These are phyloP conservation scores for Montipora foliosa DNA, from an alignment of 64 coral and sea anemone genomes.

Conservation along the genomic window DNA sequence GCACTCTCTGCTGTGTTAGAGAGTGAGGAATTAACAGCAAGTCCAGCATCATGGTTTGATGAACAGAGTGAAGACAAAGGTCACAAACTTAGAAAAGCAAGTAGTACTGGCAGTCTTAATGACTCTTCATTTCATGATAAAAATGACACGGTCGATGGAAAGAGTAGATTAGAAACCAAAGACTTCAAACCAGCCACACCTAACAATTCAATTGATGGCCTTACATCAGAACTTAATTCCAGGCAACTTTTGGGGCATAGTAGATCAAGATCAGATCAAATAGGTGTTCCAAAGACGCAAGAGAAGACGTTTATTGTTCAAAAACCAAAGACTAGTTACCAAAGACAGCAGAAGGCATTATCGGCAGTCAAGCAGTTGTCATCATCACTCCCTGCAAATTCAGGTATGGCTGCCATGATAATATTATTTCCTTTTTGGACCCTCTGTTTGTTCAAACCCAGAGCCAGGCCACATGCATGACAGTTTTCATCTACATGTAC, in stretches of 20 bases:
- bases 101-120: constrained; percentile 24
- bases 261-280: constrained; percentile 89
- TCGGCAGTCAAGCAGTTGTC: constrained; percentile 49
- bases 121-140: background rate
- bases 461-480: no score
- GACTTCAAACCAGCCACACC: background rate
- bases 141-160: constrained; percentile 13
- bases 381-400: constrained; percentile 72
- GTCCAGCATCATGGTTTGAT: constrained; percentile 70
- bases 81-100: constrained; percentile 16
- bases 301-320: constrained; percentile 43
- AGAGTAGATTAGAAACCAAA: background rate
- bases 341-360: constrained; percentile 3
- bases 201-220: background rate
- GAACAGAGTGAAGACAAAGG: background rate
- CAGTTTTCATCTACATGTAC: no score
- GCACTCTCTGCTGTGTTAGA: constrained; percentile 89
- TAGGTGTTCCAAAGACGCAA: constrained; percentile 9
- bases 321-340: background rate
- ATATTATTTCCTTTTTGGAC: background rate
- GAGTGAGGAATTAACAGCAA: constrained; percentile 60
- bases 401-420: constrained; percentile 57
- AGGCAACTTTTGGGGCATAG: constrained; percentile 79
- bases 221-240: constrained; percentile 29
- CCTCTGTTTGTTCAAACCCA: background rate